These are phyloP conservation scores for Aproaerema taeniolella DNA, from an alignment of 2,888 invertebrate genomes.

Conservation along the genomic window DNA sequence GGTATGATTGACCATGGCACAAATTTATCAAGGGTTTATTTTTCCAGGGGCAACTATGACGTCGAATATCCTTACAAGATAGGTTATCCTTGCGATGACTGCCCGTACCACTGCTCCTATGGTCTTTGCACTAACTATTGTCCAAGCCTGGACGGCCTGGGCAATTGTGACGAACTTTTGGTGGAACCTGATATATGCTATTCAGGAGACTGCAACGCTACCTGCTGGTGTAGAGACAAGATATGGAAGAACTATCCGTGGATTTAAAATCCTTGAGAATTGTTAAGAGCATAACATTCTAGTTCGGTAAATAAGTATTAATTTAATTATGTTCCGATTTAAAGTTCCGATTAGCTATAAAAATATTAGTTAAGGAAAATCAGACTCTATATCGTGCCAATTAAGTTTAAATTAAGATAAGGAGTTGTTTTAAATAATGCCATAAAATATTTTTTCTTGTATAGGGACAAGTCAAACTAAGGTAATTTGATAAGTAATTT, in stretches of 20 bases:
- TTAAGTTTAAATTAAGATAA: too few relatives aligned
- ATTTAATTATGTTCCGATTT: too few relatives aligned
- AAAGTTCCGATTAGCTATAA: too few relatives aligned
- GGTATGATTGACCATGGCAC: too few relatives aligned
- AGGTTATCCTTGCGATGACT: slow-evolving; percentile 77
- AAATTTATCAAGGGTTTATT: too few relatives aligned
- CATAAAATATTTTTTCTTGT: too few relatives aligned
- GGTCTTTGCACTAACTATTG: slow-evolving; percentile 82
- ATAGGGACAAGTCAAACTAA: too few relatives aligned
- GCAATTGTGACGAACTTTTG: slow-evolving; percentile 79
- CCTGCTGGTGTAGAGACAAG: slow-evolving; percentile 75
- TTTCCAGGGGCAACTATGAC: neutral
- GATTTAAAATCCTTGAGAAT: slow-evolving; percentile 24
- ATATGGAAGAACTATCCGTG: slow-evolving; percentile 44
- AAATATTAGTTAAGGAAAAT: neutral
- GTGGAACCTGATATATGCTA: slow-evolving; percentile 31
- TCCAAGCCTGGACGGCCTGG: slow-evolving; percentile 79
- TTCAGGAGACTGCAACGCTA: slow-evolving; percentile 79
- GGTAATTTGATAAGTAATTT: too few relatives aligned
- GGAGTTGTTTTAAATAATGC: too few relatives aligned
- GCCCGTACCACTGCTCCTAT: slow-evolving; percentile 74
- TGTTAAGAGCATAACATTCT: too few relatives aligned
- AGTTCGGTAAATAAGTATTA: too few relatives aligned
- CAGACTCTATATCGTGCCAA: too few relatives aligned
- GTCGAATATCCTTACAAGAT: slow-evolving; percentile 75